These are phyloP conservation scores for Apamea anceps DNA, from an alignment of 2,888 invertebrate genomes.

Conservation along the genomic window DNA sequence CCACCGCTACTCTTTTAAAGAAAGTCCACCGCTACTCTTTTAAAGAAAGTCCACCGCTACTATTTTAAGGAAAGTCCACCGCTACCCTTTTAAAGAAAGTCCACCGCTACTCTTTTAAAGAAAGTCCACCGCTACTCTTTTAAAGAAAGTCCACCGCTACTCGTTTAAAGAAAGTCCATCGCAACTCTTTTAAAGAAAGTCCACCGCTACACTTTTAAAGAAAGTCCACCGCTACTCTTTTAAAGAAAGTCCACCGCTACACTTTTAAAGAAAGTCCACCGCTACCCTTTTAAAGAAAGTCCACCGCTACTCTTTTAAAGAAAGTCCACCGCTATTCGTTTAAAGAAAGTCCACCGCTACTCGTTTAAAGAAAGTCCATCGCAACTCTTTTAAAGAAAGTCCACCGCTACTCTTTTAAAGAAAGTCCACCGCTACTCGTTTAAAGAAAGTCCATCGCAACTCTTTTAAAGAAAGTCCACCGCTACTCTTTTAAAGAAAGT, in stretches of 20 bases:
- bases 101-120: background rate
- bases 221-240: background rate
- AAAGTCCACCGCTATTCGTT: too few species aligned
- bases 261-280: too few species aligned
- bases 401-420: background rate
- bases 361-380: too few species aligned
- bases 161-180: too few species aligned
- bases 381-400: too few species aligned
- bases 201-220: background rate
- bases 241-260: background rate
- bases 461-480: too few species aligned
- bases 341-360: background rate
- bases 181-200: too few species aligned
- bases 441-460: too few species aligned
- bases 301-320: background rate
- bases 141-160: background rate
- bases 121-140: background rate
- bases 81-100: too few species aligned
- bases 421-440: background rate
- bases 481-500: background rate
- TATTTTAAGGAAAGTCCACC: too few species aligned
- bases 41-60: background rate
- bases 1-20: background rate
- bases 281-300: too few species aligned
- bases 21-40: background rate